Conservation (phyloP, 1,140 invertebrate genomes). For the Holotrichia oblita region DNA sequence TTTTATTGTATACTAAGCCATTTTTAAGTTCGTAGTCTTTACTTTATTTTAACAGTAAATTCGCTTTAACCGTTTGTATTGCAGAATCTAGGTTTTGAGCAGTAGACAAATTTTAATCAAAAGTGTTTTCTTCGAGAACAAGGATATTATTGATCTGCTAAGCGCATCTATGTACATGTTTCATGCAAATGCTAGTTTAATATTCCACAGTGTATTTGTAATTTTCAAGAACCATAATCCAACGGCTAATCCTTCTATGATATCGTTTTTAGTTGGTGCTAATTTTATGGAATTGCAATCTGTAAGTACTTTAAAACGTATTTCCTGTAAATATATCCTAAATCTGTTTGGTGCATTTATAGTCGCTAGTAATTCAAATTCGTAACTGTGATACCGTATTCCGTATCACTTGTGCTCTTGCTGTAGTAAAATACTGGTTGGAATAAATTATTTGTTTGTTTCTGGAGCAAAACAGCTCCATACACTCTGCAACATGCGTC, state of each 20-base stretch:
- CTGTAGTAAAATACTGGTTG: conserved; percentile 61
- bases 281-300: conserved; percentile 53
- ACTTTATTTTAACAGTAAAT: too few relatives aligned
- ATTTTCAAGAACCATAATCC: conserved; percentile 48
- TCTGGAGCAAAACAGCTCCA: too few relatives aligned
- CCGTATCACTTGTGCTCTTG: conserved; percentile 53
- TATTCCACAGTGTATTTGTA: conserved; percentile 52
- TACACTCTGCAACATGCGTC: too few relatives aligned
- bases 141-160: conserved; percentile 47
- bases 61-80: too few relatives aligned
- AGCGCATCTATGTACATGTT: conserved; percentile 53
- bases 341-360: conserved; percentile 61
- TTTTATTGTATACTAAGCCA: neutral
- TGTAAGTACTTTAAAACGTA: conserved; percentile 58
- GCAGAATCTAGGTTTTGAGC: conserved; percentile 36
- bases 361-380: conserved; percentile 62
- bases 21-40: too few relatives aligned
- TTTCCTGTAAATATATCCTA: conserved; percentile 61
- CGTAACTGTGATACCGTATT: conserved; percentile 60
- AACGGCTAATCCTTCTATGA: conserved; percentile 49
- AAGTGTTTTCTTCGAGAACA: conserved; percentile 40
- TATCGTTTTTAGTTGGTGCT: conserved; percentile 49
- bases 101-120: conserved; percentile 38
- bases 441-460: too few relatives aligned
- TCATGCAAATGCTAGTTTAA: too few relatives aligned